Conservation (phyloP, 2,888 invertebrate species). For the Apomyelois bistriatella region DNA sequence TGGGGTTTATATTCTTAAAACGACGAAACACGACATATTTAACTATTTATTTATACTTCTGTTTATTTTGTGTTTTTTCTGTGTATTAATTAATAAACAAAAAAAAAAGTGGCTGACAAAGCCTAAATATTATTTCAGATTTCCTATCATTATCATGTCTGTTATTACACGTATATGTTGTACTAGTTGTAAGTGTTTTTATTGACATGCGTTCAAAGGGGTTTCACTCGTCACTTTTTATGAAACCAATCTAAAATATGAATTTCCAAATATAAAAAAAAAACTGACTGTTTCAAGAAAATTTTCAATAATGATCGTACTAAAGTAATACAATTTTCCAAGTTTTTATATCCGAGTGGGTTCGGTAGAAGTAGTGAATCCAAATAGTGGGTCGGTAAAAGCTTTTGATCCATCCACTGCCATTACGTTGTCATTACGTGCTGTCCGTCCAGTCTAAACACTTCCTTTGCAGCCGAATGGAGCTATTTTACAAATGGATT, state of each 20-base stretch:
- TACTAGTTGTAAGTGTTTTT: no score
- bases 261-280: no score
- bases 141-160: no score
- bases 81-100: no score
- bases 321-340: not conserved
- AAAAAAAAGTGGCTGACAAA: no score
- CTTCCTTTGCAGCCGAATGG: constrained; percentile 8
- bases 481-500: constrained; percentile 10
- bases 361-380: constrained; percentile 1
- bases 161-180: no score
- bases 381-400: constrained; percentile 13
- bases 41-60: not conserved
- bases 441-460: constrained; percentile 9
- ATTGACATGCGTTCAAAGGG: no score
- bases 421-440: constrained; percentile 13
- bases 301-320: not conserved
- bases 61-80: not conserved
- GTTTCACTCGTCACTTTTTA: no score
- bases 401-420: constrained; percentile 11
- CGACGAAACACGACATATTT: no score
- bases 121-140: no score
- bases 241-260: no score
- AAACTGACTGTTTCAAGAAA: no score
- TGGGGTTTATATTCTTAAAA: not conserved
- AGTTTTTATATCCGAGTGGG: constrained; percentile 6